Conservation (phyloP, 1,140 invertebrate genomes). For the Potamilus streckersoni region DNA sequence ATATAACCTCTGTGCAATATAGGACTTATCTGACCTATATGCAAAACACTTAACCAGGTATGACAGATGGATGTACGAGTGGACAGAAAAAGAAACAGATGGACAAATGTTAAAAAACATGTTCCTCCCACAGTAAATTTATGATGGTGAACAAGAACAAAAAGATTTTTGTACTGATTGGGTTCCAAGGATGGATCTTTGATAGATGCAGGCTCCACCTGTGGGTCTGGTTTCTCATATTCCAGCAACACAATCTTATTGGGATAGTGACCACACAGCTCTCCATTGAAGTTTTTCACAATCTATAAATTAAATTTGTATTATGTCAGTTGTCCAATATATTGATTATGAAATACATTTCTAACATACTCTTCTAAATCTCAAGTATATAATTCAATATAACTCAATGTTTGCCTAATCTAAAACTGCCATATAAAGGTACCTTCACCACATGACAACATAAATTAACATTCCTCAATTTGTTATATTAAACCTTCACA, state of each 20-base stretch:
- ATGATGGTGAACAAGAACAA: conserved; percentile 4
- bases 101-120: no score
- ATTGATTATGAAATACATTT: background rate
- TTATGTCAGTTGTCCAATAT: background rate
- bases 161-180: conserved; percentile 3
- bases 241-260: conserved; percentile 79
- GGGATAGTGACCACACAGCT: conserved; percentile 82
- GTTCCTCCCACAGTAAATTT: background rate
- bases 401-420: background rate
- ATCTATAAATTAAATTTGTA: conserved; percentile 59
- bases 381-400: background rate
- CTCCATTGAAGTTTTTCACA: conserved; percentile 77
- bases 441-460: background rate
- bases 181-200: background rate
- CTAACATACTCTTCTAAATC: background rate
- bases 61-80: no score
- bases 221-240: conserved; percentile 68
- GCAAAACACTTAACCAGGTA: no score
- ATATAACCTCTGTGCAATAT: no score
- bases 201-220: background rate
- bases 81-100: no score
- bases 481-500: no score
- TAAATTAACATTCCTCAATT: background rate
- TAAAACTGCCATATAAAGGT: background rate
- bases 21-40: no score